phyloP scores from a whole-genome alignment of 2,113 vertebrate species.

The Nothoprocta perdicaria region DNA sequence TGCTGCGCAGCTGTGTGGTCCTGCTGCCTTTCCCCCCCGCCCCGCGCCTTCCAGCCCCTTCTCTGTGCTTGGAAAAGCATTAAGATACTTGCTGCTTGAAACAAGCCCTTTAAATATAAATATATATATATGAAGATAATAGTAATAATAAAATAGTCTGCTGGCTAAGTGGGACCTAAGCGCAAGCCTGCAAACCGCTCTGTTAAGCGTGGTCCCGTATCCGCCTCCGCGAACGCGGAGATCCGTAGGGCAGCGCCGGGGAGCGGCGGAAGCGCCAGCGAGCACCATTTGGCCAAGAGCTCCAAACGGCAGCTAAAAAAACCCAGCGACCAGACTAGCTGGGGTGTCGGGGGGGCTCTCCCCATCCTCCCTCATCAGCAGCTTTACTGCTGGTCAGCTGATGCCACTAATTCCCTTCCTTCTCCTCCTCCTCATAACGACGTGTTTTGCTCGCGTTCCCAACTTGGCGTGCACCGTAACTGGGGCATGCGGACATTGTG shows the following conservation, averaged over 20 bases:
- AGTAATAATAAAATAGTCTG: neutral
- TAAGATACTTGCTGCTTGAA: neutral
- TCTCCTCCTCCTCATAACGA: neutral
- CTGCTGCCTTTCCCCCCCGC: neutral
- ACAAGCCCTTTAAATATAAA: neutral
- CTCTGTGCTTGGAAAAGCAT: neutral
- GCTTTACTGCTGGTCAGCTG: neutral
- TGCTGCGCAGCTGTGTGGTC: neutral
- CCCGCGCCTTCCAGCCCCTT: too few relatives aligned
- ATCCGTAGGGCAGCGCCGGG: neutral
- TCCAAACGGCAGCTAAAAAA: neutral
- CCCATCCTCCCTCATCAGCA: neutral
- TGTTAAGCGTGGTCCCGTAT: neutral
- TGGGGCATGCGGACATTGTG: neutral
- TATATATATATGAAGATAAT: too few relatives aligned
- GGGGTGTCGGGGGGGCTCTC: neutral
- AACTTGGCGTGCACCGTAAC: neutral
- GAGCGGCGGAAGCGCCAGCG: neutral
- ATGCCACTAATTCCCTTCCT: neutral
- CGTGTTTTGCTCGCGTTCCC: neutral
- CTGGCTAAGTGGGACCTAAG: neutral
- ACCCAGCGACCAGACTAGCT: neutral
- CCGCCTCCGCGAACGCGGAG: neutral
- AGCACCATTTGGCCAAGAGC: neutral
- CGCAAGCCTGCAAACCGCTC: neutral